Evolutionary conservation across 2,888 invertebrate species (phyloP).

Genomic region (Andrena bicolor): DNA sequence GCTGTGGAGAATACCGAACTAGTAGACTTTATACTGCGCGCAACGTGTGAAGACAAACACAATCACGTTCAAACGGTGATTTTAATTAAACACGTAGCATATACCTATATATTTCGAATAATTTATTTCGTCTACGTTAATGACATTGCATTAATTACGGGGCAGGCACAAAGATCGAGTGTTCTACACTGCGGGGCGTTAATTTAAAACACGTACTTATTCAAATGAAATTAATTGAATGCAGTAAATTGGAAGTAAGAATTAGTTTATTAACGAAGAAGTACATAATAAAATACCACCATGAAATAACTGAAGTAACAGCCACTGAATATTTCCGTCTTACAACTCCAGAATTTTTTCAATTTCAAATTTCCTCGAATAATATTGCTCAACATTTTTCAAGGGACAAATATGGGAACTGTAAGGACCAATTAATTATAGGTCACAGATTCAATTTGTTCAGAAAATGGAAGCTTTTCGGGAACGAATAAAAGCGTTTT

Average conservation of each 20-base stretch:
- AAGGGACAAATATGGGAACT: too few relatives aligned
- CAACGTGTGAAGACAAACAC: slow-evolving; percentile 27
- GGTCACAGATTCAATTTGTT: not conserved
- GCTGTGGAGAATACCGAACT: slow-evolving; percentile 17
- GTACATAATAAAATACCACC: too few relatives aligned
- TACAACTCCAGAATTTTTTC: not conserved
- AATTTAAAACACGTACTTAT: not conserved
- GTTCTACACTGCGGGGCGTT: not conserved
- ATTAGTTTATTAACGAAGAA: not conserved
- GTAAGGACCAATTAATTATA: not conserved
- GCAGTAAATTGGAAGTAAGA: not conserved
- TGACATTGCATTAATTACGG: not conserved
- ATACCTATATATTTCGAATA: not conserved
- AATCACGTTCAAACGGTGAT: slow-evolving; percentile 17
- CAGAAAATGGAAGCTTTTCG: not conserved
- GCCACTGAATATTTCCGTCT: not conserved
- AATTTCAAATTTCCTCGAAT: too few relatives aligned
- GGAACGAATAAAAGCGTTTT: slow-evolving; percentile 33
- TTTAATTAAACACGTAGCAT: slow-evolving; percentile 24
- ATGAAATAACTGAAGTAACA: too few relatives aligned
- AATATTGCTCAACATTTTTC: too few relatives aligned
- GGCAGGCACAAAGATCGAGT: not conserved
- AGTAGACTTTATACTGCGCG: slow-evolving; percentile 55
- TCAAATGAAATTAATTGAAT: too few relatives aligned
- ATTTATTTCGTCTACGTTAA: slow-evolving; percentile 10